These are phyloP conservation scores for Heterotis niloticus DNA, from an alignment of 2,113 vertebrate genomes.

Conservation along the genomic window DNA sequence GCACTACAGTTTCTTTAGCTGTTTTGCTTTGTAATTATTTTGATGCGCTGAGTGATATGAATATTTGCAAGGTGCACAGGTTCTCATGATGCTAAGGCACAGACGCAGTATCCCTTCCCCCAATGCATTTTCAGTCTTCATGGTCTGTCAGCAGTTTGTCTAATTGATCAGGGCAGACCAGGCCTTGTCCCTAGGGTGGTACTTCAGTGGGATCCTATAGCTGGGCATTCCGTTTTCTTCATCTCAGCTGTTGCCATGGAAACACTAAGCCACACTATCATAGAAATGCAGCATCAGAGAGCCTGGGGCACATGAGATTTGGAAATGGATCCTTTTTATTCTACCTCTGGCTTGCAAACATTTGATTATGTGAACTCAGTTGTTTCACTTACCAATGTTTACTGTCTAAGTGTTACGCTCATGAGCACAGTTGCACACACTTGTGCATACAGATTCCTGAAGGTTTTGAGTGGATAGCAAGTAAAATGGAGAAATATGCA, in stretches of 20 bases:
- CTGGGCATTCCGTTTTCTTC: slow-evolving; percentile 47
- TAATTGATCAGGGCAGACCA: slow-evolving; percentile 17
- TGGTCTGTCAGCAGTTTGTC: neutral
- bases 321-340: slow-evolving; percentile 17
- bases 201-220: slow-evolving; percentile 24
- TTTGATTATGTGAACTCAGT: neutral
- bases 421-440: no score
- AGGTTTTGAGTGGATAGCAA: neutral
- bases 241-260: slow-evolving; percentile 55
- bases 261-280: slow-evolving; percentile 45
- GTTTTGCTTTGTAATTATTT: no score
- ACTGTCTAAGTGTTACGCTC: neutral
- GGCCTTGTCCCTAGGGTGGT: slow-evolving; percentile 1
- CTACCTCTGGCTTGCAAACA: no score
- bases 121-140: neutral
- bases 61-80: neutral
- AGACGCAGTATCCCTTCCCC: neutral
- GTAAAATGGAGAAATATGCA: neutral
- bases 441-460: no score
- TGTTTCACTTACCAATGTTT: neutral
- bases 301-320: slow-evolving; percentile 29
- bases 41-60: neutral
- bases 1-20: neutral
- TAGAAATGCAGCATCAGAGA: slow-evolving; percentile 38
- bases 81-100: neutral